Base-by-base conservation (phyloP, 2,113 vertebrate genomes). In the Xenopus laevis region DNA sequence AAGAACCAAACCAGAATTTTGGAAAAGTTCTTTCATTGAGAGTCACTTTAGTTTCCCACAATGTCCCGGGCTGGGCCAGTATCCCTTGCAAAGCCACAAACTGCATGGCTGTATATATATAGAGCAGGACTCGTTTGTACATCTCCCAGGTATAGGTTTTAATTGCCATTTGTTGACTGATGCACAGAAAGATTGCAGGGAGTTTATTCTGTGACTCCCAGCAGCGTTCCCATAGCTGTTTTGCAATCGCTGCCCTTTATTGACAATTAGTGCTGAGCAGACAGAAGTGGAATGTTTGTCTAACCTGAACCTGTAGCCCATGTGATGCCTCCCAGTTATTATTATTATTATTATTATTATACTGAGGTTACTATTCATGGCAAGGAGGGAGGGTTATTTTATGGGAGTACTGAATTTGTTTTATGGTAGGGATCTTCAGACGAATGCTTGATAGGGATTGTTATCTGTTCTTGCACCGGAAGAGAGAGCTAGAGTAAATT, bases 281-380 rank as follows among this genome's bases (percentile, higher is more conserved):
- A 85, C 89, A 87, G 81, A 89, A 86, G 81, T 18, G 79, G 84
- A 80, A 81, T 87, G 87, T 91, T 91, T 94, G 33, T 40, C 82
- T 93, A 91, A 94, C 89, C 86, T 88, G 90, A 86, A 85, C 81
- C 82, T 88, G 86, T 83, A 88, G 82, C 79, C 82, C 69, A 60
- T 77, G 79, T 79, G 84, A 79, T 84, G 85, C 81, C 78, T 82
- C 79, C 76, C 63, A 81, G 83, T 83, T 33, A n/a, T n/a, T n/a
- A n/a, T n/a, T 72, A 61, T 83, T 84, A 87, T 87, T 68, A 77
- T 79, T 27, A 27, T 27, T 27, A 27, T 4, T 89, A 40, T 87
- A 87, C 91, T 91, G 89, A 78, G 85, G 83, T 87, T 84, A 83
- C 79, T 78, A 67, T 76, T 84, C 87, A 89, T 50, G 47, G 15